Conservation (phyloP, 2,113 vertebrate genomes). For the Thalassoma bifasciatum region DNA sequence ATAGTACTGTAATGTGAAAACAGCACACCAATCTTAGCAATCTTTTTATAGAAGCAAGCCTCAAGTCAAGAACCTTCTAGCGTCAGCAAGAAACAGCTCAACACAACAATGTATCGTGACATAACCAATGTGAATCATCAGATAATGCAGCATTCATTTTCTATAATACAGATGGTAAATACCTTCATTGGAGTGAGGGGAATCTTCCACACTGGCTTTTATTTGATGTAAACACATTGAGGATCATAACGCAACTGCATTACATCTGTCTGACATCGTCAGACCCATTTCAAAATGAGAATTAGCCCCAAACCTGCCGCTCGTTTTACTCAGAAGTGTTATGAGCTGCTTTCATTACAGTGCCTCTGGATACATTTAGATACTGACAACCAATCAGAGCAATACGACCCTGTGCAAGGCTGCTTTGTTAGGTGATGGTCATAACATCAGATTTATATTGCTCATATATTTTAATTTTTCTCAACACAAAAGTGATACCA, state of each 20-base stretch:
- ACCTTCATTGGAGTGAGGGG: not conserved
- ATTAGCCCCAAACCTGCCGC: not conserved
- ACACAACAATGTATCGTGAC: conserved; percentile 1
- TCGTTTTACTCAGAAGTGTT: not conserved
- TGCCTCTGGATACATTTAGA: not conserved
- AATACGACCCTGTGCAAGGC: not conserved
- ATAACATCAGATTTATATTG: not conserved
- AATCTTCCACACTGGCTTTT: not conserved
- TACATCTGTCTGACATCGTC: not conserved
- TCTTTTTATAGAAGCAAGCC: not conserved
- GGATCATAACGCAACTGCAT: not conserved
- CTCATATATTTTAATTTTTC: too few species aligned
- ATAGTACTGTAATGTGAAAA: conserved; percentile 11
- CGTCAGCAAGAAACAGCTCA: conserved; percentile 8
- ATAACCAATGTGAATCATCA: not conserved
- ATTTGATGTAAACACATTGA: not conserved
- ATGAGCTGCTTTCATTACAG: not conserved
- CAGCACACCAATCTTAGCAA: conserved; percentile 4
- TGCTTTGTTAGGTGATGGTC: not conserved
- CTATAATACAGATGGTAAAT: not conserved
- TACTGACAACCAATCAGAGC: not conserved
- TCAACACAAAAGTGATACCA: too few species aligned
- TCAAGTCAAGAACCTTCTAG: conserved; percentile 1
- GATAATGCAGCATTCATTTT: not conserved
- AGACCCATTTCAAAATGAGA: not conserved